Evolutionary conservation across 2,113 vertebrate genomes (phyloP).

Genomic region (Tenebrosternarchus preto): DNA sequence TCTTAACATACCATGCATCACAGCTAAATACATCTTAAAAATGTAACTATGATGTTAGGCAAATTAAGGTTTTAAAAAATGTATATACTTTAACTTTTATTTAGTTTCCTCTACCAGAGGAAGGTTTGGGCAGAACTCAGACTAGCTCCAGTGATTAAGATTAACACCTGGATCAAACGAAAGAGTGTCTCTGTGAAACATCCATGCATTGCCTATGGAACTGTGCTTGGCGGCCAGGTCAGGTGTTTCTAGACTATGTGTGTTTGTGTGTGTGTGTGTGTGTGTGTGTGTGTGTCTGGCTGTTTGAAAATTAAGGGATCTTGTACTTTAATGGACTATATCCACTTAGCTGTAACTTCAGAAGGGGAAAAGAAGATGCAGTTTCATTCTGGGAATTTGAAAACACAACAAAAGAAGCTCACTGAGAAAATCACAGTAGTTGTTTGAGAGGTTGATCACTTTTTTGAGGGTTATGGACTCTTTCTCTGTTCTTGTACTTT

Average conservation of each 20-base stretch:
- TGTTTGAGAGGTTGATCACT: slow-evolving; percentile 14
- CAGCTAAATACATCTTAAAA: slow-evolving; percentile 14
- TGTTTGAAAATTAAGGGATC: slow-evolving; percentile 86
- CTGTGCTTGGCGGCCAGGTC: slow-evolving; percentile 83
- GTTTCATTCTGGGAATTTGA: slow-evolving; percentile 82
- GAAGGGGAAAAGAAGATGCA: slow-evolving; percentile 78
- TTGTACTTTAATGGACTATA: slow-evolving; percentile 91
- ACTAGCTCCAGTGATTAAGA: slow-evolving; percentile 74
- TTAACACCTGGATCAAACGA: slow-evolving; percentile 76
- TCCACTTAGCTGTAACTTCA: slow-evolving; percentile 88
- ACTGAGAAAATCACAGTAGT: slow-evolving; percentile 60
- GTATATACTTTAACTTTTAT: no score
- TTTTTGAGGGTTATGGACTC: slow-evolving; percentile 21
- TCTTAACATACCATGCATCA: neutral
- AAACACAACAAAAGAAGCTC: slow-evolving; percentile 82
- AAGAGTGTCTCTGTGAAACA: slow-evolving; percentile 83
- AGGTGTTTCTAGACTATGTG: slow-evolving; percentile 83
- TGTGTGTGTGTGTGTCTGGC: slow-evolving; percentile 84
- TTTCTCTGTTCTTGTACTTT: slow-evolving; percentile 46
- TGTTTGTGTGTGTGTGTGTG: slow-evolving; percentile 26
- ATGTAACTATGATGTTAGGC: neutral
- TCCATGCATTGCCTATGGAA: slow-evolving; percentile 81
- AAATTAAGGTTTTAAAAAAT: no score
- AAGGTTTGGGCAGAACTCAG: slow-evolving; percentile 13
- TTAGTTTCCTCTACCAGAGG: slow-evolving; percentile 1